Conservation (phyloP, 2,797 vertebrate genomes). For the Salarias fasciatus region DNA sequence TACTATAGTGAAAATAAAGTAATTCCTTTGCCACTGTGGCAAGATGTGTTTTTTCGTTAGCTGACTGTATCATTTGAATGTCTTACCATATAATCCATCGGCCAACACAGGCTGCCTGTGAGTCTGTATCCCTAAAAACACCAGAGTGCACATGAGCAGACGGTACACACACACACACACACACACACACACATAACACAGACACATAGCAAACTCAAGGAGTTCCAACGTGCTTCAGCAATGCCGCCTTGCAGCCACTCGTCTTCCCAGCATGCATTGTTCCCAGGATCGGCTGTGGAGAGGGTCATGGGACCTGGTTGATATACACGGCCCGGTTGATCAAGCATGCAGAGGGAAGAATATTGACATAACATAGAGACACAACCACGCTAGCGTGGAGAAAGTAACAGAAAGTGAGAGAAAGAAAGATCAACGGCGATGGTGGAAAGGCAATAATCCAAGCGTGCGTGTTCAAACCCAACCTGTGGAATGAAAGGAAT, state of each 20-base stretch:
- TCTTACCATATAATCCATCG: constrained; percentile 86
- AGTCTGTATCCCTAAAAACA: constrained; percentile 81
- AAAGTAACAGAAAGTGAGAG: constrained; percentile 21
- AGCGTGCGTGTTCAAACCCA: constrained; percentile 74
- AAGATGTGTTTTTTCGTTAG: constrained; percentile 29
- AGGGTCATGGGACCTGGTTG: constrained; percentile 54
- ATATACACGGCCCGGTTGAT: constrained; percentile 41
- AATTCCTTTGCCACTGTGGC: constrained; percentile 62
- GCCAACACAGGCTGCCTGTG: constrained; percentile 72
- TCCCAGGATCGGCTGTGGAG: constrained; percentile 66
- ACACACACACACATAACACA: constrained; percentile 30
- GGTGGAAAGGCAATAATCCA: constrained; percentile 32
- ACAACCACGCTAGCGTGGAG: constrained; percentile 18
- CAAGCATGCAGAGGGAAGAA: constrained; percentile 38
- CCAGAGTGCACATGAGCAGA: constrained; percentile 79
- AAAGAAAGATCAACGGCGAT: constrained; percentile 17
- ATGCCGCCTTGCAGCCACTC: constrained; percentile 43
- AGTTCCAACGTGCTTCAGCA: constrained; percentile 36
- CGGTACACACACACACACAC: constrained; percentile 38
- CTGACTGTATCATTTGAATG: constrained; percentile 49
- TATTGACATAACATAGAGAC: constrained; percentile 18
- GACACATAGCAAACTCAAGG: constrained; percentile 19
- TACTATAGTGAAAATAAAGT: constrained; percentile 4
- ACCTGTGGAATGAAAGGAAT: constrained; percentile 83
- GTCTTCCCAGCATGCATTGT: constrained; percentile 73